phyloP scores from a whole-genome alignment of 30 jellyfish, hydroid and myxozoan species.

The Chironex yamaguchii region DNA sequence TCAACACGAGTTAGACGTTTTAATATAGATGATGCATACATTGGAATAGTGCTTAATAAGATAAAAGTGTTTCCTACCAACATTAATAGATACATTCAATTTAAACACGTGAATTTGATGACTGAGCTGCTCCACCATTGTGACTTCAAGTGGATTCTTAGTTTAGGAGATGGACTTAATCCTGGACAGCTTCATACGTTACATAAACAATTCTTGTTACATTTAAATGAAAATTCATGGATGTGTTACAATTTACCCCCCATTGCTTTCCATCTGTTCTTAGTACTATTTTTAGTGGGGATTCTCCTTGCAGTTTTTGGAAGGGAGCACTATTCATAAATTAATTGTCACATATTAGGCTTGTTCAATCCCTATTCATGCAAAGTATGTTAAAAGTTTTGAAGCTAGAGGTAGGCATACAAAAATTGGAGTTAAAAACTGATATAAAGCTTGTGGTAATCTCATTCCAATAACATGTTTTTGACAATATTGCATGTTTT shows the following conservation, averaged over 20 bases:
- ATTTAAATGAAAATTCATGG: neutral
- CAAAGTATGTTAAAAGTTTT: too few species aligned
- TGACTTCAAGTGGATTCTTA: slow-evolving; percentile 63
- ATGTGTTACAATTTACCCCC: neutral
- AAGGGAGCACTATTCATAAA: too few species aligned
- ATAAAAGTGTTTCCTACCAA: slow-evolving; percentile 68
- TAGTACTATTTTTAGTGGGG: too few species aligned
- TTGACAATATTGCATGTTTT: too few species aligned
- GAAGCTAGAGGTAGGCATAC: too few species aligned
- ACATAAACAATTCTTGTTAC: neutral
- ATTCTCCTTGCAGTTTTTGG: too few species aligned
- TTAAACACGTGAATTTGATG: slow-evolving; percentile 57
- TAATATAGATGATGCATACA: slow-evolving; percentile 91
- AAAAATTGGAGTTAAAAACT: too few species aligned
- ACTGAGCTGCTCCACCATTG: slow-evolving; percentile 70
- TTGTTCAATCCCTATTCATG: too few species aligned
- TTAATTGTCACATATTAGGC: too few species aligned
- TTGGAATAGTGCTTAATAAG: slow-evolving; percentile 74
- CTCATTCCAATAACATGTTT: too few species aligned
- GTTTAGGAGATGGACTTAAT: slow-evolving; percentile 83
- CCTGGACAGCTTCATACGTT: slow-evolving; percentile 53
- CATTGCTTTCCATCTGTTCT: neutral
- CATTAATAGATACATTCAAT: slow-evolving; percentile 57
- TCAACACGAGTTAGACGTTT: slow-evolving; percentile 66
- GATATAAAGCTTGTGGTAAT: too few species aligned